Evolutionary conservation across 2,888 invertebrate genomes (phyloP), one percentile per base, ranked within the genome.

Genomic region (Endomychus coccineus): DNA sequence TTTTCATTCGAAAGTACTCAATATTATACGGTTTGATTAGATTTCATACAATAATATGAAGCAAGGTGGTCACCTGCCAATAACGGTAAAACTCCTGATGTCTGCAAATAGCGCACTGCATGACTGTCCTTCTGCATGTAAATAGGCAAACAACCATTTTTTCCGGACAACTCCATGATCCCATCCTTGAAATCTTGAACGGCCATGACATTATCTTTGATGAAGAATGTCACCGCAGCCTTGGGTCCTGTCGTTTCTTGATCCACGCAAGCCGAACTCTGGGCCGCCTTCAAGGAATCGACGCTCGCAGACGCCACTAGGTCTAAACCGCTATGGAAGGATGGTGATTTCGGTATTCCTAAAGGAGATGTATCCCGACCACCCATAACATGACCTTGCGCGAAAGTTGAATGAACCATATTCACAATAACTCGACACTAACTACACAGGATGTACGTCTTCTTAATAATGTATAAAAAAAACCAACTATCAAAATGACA

Each of bases 311-410:
- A 77, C 42, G 83, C 83, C 55, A 84, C 82, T 57, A 83, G 75
- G 64, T 87, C 86, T 51, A 87, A 73, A 39, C 86, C 87, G 67
- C 85, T 84, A 68, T 88, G 87, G 68, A 87, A 87, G 61, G 86
- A 87, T 49, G 87, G 87, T 56, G 86, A 86, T 68, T 88, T 88
- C 52, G 87, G 87, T 60, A 87, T 80, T 49, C 86, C 83, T 64
- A 80, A 71, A 54, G 75, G 73, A 58, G 74, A 73, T 62, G 73
- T 70, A 37, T 56, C 56, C 42, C 62, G 59, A 53, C 58, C 56
- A 40, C 60, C 59, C 59, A 60, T 54, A 46, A 61, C 61, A 56
- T 61, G 60, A 53, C 59, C 59, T 56, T 65, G 64, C 46, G 62
- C 64, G 51, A 62, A 64, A 45, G 64, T 64, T 43, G 65, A 65